These are phyloP conservation scores for Coenonympha arcania DNA, from an alignment of 2,888 invertebrate genomes.

Conservation along the genomic window DNA sequence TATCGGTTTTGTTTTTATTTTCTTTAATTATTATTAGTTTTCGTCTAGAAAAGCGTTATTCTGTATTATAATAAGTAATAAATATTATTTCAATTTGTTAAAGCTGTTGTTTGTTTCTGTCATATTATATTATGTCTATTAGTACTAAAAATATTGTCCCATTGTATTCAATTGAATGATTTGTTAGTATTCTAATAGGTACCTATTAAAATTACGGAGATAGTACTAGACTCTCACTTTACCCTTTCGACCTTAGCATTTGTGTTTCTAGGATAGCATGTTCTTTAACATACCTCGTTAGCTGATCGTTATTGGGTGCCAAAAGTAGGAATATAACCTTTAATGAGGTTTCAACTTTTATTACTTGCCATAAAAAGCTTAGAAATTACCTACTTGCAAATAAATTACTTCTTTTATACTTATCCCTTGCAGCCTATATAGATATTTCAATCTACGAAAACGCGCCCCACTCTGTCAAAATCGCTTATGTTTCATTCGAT, in stretches of 20 bases:
- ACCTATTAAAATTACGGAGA: constrained; percentile 14
- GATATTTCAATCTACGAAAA: too few species aligned
- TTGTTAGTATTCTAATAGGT: neutral
- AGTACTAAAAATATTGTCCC: neutral
- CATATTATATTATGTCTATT: too few species aligned
- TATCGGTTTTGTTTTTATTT: too few species aligned
- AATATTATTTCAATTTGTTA: too few species aligned
- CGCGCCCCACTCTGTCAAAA: too few species aligned
- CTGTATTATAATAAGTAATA: too few species aligned
- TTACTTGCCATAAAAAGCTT: neutral
- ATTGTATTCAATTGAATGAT: neutral
- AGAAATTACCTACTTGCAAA: neutral
- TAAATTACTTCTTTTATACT: neutral
- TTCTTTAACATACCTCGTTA: constrained; percentile 14
- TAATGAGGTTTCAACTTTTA: constrained; percentile 1
- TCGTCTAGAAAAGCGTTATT: too few species aligned
- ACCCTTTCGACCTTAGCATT: constrained; percentile 33
- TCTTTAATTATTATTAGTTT: too few species aligned
- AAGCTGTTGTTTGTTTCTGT: too few species aligned
- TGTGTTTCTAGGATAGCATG: constrained; percentile 36
- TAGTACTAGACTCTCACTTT: constrained; percentile 33
- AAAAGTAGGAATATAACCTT: constrained; percentile 8
- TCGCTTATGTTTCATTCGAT: too few species aligned
- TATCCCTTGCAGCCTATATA: neutral
- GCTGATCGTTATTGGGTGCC: constrained; percentile 6